Conservation (phyloP, 2,888 invertebrate genomes). For the Anthoptus insignis region DNA sequence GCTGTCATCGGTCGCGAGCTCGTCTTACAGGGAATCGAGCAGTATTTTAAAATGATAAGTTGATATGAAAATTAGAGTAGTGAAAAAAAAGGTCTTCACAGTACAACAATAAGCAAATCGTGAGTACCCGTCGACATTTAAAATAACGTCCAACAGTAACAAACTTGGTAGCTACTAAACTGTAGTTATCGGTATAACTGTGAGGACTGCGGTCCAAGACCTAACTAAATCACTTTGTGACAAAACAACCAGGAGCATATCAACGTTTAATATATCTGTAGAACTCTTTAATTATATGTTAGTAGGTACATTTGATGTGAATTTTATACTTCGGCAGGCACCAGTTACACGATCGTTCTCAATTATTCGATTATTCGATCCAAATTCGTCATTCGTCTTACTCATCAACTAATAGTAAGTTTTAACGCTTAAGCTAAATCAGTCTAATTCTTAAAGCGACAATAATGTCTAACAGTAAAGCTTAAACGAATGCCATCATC, state of each 20-base stretch:
- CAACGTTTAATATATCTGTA: slow-evolving; percentile 23
- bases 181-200: slow-evolving; percentile 19
- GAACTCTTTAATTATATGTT: slow-evolving; percentile 12
- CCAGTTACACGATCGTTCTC: slow-evolving; percentile 32
- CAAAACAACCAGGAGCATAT: slow-evolving; percentile 43
- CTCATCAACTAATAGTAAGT: slow-evolving; percentile 78
- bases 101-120: no score
- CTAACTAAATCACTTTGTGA: slow-evolving; percentile 49
- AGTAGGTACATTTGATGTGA: slow-evolving; percentile 32
- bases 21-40: no score
- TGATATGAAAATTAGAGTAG: no score
- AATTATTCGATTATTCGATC: slow-evolving; percentile 59
- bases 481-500: slow-evolving; percentile 80
- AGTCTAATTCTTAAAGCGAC: slow-evolving; percentile 87
- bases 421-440: slow-evolving; percentile 86
- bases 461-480: slow-evolving; percentile 82
- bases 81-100: no score
- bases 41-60: no score
- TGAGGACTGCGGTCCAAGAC: slow-evolving; percentile 18
- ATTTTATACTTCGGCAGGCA: slow-evolving; percentile 35
- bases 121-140: no score
- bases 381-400: slow-evolving; percentile 73
- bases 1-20: no score
- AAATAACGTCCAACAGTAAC: slow-evolving; percentile 62
- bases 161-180: slow-evolving; percentile 56